Conservation (phyloP, 2,797 vertebrate species). For the Trichosurus vulpecula region DNA sequence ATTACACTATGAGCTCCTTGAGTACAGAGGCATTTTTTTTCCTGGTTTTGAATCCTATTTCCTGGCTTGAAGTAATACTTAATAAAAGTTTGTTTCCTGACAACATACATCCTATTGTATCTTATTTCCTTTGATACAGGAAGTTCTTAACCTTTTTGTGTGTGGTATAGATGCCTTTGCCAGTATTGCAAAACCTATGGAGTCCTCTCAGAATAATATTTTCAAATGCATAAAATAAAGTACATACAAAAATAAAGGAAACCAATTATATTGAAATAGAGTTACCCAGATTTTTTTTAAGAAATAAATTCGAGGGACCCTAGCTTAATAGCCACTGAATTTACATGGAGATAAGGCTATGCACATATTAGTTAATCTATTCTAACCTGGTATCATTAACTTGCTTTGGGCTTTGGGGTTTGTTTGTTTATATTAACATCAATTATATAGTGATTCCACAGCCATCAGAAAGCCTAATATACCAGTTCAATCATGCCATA, state of each 20-base stretch:
- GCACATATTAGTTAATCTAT: neutral
- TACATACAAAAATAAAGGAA: neutral
- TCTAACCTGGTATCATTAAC: neutral
- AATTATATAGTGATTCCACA: slow-evolving; percentile 1
- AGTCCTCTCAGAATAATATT: neutral
- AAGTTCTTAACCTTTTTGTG: neutral
- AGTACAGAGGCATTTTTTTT: neutral
- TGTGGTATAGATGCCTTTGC: neutral
- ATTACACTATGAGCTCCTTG: neutral
- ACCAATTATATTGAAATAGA: neutral
- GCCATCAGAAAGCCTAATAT: slow-evolving; percentile 17
- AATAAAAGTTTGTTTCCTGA: neutral
- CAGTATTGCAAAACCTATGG: neutral
- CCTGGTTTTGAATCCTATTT: neutral
- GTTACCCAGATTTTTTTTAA: neutral
- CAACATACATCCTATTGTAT: neutral
- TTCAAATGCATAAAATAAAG: neutral
- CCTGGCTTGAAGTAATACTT: neutral
- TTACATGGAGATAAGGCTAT: neutral
- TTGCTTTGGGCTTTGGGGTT: neutral
- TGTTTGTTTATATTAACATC: slow-evolving; percentile 20
- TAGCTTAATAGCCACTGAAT: neutral
- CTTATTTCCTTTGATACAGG: neutral
- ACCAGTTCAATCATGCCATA: neutral
- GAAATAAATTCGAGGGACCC: neutral